phyloP scores from a whole-genome alignment of 2,113 vertebrate species.

The Junco hyemalis region DNA sequence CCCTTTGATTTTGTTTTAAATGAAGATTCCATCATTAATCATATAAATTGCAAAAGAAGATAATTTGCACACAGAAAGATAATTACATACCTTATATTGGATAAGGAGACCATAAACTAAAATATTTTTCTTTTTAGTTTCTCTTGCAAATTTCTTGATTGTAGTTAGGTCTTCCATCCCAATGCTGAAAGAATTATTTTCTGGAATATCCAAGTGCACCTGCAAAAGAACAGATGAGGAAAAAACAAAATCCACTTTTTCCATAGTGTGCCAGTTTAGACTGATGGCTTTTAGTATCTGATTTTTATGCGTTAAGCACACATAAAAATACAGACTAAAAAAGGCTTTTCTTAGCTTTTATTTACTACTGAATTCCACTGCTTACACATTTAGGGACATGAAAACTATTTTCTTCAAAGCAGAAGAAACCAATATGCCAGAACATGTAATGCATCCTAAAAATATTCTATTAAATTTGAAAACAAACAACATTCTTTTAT shows the following conservation, averaged over 20 bases:
- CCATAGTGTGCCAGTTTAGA: background rate
- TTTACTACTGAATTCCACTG: background rate
- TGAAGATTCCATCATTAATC: constrained; percentile 8
- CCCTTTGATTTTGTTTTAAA: constrained; percentile 38
- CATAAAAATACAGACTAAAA: background rate
- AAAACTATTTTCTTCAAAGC: background rate
- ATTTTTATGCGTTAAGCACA: background rate
- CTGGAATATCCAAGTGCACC: constrained; percentile 66
- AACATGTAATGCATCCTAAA: background rate
- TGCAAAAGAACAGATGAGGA: constrained; percentile 36
- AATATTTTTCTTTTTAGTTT: constrained; percentile 72
- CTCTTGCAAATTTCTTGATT: constrained; percentile 67
- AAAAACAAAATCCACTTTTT: background rate
- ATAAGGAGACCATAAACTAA: constrained; percentile 74
- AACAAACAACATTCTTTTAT: background rate
- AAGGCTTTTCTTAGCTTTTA: background rate
- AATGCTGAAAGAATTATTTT: constrained; percentile 36
- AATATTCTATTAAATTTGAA: background rate
- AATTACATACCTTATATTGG: constrained; percentile 70
- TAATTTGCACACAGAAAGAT: background rate
- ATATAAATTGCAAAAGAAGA: background rate
- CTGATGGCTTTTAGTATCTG: background rate
- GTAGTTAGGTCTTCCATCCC: constrained; percentile 56
- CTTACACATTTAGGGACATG: background rate
- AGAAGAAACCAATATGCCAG: background rate